phyloP scores from a whole-genome alignment of 2,113 vertebrate species.

The Bubalus kerabau region DNA sequence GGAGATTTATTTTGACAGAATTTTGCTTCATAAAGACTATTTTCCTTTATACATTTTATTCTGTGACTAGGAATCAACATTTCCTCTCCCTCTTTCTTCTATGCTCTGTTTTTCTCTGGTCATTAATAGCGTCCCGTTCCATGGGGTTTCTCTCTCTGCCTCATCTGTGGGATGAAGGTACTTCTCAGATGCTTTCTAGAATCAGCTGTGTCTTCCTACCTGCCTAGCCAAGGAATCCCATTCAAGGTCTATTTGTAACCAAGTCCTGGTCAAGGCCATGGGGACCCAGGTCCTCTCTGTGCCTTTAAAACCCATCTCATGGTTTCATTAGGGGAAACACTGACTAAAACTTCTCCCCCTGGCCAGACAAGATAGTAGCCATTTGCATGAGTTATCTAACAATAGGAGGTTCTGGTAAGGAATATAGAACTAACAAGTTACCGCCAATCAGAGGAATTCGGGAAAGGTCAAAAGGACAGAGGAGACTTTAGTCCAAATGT shows the following conservation, averaged over 20 bases:
- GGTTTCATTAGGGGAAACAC: neutral
- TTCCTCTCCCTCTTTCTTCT: neutral
- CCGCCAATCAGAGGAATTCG: neutral
- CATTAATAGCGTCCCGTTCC: neutral
- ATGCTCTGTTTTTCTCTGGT: neutral
- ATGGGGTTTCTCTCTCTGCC: neutral
- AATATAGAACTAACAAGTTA: neutral
- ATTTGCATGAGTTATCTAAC: neutral
- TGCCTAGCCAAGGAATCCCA: neutral
- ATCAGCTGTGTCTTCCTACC: neutral
- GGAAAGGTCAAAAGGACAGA: neutral
- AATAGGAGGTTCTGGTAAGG: neutral
- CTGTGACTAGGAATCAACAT: neutral
- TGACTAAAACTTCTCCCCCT: neutral
- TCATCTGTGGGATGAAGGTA: neutral
- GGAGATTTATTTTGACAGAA: neutral
- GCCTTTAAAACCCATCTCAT: neutral
- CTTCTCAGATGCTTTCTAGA: neutral
- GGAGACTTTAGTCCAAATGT: neutral
- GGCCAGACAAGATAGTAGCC: neutral
- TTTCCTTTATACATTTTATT: neutral
- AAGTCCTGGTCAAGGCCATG: neutral
- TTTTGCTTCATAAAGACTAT: neutral
- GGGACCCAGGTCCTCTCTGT: neutral
- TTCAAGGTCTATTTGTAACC: neutral